A percentile compares a stretch with the other conserved stretches of the same genome.
Evolutionary conservation across 2,888 invertebrate genomes (phyloP).

Genomic region (Eupeodes latifasciatus): DNA sequence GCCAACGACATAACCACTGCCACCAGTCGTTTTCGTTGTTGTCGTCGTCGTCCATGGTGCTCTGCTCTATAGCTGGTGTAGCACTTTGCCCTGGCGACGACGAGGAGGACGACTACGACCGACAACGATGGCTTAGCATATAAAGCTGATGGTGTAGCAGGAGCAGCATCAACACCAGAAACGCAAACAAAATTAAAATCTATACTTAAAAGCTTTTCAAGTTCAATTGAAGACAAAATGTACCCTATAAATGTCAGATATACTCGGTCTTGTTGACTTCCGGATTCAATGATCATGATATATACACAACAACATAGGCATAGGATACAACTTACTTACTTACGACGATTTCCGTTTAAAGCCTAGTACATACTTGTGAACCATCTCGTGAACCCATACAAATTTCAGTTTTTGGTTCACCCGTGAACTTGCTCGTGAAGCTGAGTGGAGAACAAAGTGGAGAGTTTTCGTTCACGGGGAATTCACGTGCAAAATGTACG

Average conservation of each 20-base stretch:
- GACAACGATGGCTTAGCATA: conserved; percentile 40
- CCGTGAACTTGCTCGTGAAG: too few relatives aligned
- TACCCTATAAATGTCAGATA: not conserved
- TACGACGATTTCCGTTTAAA: too few relatives aligned
- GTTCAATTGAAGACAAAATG: not conserved
- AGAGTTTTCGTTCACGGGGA: too few relatives aligned
- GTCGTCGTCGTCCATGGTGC: conserved; percentile 59
- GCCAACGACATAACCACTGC: conserved; percentile 75
- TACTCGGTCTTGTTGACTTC: too few relatives aligned
- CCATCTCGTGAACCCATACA: too few relatives aligned
- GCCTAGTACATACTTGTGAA: too few relatives aligned
- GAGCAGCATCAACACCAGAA: conserved; percentile 53
- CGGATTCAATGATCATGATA: too few relatives aligned
- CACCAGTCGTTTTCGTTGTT: conserved; percentile 66
- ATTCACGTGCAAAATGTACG: too few relatives aligned
- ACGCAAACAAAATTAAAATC: conserved; percentile 18
- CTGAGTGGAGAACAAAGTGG: too few relatives aligned
- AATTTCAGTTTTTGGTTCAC: too few relatives aligned
- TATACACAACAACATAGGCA: too few relatives aligned
- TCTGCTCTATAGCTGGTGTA: conserved; percentile 35
- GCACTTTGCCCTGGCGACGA: conserved; percentile 74
- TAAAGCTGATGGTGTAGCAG: not conserved
- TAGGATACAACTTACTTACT: too few relatives aligned
- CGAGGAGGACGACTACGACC: not conserved
- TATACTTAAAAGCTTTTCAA: not conserved